Percentiles rank a stretch among this genome's conserved stretches.
These are phyloP conservation scores for Pangasius mekongensis DNA, from an alignment of 2,797 vertebrate genomes.

Conservation along the genomic window DNA sequence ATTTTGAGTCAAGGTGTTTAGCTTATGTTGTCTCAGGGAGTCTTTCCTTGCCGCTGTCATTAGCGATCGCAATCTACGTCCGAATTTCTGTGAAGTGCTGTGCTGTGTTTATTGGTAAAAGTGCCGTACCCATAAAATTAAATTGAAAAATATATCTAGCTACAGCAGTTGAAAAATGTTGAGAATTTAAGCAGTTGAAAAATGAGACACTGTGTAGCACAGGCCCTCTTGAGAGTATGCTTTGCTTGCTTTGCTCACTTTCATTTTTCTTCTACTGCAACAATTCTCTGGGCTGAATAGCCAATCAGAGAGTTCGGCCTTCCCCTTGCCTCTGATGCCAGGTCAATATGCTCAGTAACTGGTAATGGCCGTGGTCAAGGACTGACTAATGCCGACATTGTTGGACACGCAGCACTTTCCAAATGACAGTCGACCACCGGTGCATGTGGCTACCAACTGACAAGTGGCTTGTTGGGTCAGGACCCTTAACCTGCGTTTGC, in stretches of 20 bases:
- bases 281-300: background rate
- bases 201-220: background rate
- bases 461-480: background rate
- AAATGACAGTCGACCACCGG: background rate
- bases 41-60: background rate
- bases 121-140: background rate
- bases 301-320: background rate
- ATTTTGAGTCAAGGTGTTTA: background rate
- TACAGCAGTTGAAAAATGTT: no score
- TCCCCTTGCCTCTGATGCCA: background rate
- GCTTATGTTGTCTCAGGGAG: background rate
- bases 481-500: slow-evolving; percentile 1
- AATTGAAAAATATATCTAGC: background rate
- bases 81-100: background rate
- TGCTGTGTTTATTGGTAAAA: background rate
- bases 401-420: background rate
- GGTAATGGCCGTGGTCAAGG: background rate
- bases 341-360: background rate
- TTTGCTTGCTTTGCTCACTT: background rate
- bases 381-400: no score
- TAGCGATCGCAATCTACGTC: background rate
- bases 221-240: background rate
- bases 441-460: background rate
- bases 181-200: background rate
- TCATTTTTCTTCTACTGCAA: background rate